Percentiles rank a stretch among this genome's conserved stretches.
These are phyloP conservation scores for Lagria hirta DNA, from an alignment of 2,888 invertebrate species.

Conservation along the genomic window DNA sequence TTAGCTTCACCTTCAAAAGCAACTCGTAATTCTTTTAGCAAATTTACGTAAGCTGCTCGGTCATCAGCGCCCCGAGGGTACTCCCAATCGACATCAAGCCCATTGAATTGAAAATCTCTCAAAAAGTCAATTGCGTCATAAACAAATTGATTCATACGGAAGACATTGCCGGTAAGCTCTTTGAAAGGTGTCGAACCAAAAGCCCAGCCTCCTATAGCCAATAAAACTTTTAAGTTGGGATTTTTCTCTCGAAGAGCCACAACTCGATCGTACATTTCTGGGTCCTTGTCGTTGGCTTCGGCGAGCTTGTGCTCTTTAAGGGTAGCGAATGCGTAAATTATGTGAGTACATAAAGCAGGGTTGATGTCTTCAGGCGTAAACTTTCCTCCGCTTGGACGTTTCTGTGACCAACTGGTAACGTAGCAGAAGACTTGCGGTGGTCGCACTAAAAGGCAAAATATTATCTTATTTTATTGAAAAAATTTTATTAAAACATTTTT, in stretches of 20 bases:
- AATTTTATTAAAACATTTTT: no score
- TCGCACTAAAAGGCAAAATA: conserved; percentile 63
- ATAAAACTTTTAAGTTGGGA: conserved; percentile 79
- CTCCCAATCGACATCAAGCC: conserved; percentile 92
- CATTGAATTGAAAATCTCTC: conserved; percentile 87
- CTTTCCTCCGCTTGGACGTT: conserved; percentile 83
- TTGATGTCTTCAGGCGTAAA: conserved; percentile 90
- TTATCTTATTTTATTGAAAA: no score
- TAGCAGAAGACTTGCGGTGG: conserved; percentile 91
- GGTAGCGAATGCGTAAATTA: conserved; percentile 94
- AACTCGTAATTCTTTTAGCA: conserved; percentile 82
- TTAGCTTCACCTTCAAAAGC: conserved; percentile 88
- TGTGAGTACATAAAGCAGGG: conserved; percentile 86
- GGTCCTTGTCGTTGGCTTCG: conserved; percentile 78
- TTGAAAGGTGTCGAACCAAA: conserved; percentile 95
- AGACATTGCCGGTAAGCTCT: conserved; percentile 86
- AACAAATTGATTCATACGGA: conserved; percentile 93
- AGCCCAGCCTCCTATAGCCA: conserved; percentile 95
- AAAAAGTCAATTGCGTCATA: conserved; percentile 93
- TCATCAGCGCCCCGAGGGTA: conserved; percentile 90
- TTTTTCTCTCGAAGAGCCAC: conserved; percentile 85
- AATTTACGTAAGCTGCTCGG: conserved; percentile 78
- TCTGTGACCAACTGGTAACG: conserved; percentile 94
- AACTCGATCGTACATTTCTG: conserved; percentile 83
- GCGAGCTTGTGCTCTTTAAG: conserved; percentile 81